Percentiles rank a stretch among this genome's conserved stretches.
These are phyloP conservation scores for Ctenomys sociabilis DNA, from an alignment of 2,113 vertebrate species.

Conservation along the genomic window DNA sequence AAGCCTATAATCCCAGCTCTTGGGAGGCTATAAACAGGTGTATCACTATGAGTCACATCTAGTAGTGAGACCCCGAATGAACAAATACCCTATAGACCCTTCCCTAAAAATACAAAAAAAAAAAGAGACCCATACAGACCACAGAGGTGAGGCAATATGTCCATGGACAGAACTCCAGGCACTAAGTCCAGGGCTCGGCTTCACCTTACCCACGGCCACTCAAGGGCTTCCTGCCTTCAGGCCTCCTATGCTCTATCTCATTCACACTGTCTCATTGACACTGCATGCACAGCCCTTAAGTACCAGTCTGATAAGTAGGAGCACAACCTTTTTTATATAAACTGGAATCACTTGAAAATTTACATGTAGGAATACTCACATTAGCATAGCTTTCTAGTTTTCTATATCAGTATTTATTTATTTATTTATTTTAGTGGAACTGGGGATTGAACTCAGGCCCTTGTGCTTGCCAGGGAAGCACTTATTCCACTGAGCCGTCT, in stretches of 20 bases:
- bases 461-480: no score
- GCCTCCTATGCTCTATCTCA: background rate
- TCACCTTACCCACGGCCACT: background rate
- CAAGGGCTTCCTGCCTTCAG: background rate
- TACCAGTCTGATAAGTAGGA: constrained; percentile 10
- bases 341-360: constrained; percentile 28
- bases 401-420: constrained; percentile 49
- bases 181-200: background rate
- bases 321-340: background rate
- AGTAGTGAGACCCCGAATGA: no score
- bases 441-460: no score
- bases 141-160: background rate
- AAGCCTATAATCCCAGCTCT: no score
- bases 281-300: background rate
- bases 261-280: background rate
- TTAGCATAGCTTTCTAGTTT: background rate
- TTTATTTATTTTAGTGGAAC: no score
- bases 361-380: constrained; percentile 13
- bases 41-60: no score
- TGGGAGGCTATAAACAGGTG: no score
- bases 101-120: no score
- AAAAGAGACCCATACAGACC: background rate
- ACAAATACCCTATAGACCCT: no score
- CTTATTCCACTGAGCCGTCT: no score
- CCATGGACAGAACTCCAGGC: background rate